Conservation (phyloP, 2,888 invertebrate genomes). For the Hemaris fuciformis region DNA sequence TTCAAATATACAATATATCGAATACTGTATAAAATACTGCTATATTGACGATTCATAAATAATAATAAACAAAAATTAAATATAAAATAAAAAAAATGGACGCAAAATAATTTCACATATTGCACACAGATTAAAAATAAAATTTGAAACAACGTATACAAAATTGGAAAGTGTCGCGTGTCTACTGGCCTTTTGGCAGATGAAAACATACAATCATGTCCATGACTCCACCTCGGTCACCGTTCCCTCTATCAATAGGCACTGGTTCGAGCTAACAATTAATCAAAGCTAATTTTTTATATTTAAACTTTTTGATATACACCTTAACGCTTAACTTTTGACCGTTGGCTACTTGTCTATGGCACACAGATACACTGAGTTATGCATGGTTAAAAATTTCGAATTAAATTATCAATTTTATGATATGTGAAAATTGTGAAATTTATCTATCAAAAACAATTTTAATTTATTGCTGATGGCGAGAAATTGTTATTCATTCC, state of each 20-base stretch:
- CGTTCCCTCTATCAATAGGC: constrained; percentile 65
- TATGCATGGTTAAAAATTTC: no score
- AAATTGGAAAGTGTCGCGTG: not conserved
- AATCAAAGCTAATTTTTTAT: constrained; percentile 69
- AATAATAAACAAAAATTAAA: constrained; percentile 32
- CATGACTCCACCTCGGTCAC: constrained; percentile 20
- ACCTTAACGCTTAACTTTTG: constrained; percentile 49
- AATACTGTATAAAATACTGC: constrained; percentile 76
- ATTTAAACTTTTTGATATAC: constrained; percentile 58
- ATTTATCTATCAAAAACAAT: no score
- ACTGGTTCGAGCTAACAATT: constrained; percentile 74
- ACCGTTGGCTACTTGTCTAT: constrained; percentile 17
- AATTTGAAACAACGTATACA: constrained; percentile 26
- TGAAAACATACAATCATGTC: not conserved
- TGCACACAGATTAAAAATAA: constrained; percentile 63
- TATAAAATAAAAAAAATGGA: constrained; percentile 60
- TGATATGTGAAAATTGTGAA: no score
- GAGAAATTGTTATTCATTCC: no score
- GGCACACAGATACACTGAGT: not conserved
- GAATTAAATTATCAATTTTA: no score
- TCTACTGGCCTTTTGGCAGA: not conserved
- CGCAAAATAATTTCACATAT: constrained; percentile 77
- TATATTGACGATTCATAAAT: constrained; percentile 60
- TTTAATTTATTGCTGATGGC: no score
- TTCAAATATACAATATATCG: constrained; percentile 43